A percentile compares a stretch with the other conserved stretches of the same genome.
phyloP scores from a whole-genome alignment of 2,797 vertebrate species.

The Platalea minor region DNA sequence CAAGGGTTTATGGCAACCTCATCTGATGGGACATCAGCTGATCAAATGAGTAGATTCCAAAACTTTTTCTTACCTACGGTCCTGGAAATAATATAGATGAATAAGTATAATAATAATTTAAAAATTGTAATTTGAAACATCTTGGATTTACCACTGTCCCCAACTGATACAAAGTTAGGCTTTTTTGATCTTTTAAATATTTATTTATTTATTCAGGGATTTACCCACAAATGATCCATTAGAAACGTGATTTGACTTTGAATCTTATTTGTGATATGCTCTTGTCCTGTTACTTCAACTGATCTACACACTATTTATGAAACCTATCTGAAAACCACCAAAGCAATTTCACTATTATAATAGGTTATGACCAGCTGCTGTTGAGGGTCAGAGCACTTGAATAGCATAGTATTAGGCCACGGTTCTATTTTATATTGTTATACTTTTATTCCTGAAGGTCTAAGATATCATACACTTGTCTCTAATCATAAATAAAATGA shows the following conservation, averaged over 20 bases:
- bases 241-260: background rate
- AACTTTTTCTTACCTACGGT: background rate
- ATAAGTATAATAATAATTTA: rapidly evolving
- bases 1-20: background rate
- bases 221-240: background rate
- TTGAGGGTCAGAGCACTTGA: background rate
- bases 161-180: background rate
- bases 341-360: background rate
- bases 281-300: background rate
- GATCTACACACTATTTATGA: background rate
- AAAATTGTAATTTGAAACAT: background rate
- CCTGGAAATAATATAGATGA: background rate
- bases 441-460: background rate
- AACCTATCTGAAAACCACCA: background rate
- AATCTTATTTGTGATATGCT: background rate
- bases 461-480: background rate
- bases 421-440: background rate
- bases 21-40: background rate
- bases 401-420: background rate
- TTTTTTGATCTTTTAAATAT: background rate
- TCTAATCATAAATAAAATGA: constrained; percentile 35
- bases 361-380: background rate
- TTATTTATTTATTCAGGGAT: background rate
- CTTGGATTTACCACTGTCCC: background rate
- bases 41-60: background rate